phyloP scores from a whole-genome alignment of 2,113 vertebrate genomes.

The Megaceryle torquata region DNA sequence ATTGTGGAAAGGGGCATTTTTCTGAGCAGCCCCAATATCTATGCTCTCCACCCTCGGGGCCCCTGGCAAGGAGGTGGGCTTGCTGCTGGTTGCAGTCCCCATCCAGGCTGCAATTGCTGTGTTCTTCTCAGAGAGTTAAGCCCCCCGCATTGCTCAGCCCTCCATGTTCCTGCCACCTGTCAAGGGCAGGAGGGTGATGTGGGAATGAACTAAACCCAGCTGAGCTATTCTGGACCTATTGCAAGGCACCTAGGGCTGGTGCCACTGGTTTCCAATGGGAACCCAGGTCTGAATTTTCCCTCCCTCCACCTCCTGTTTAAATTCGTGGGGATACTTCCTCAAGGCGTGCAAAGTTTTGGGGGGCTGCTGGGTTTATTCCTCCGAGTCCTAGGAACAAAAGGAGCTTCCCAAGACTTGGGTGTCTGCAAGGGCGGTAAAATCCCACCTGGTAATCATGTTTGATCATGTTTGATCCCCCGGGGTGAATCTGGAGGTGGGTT shows the following conservation, averaged over 20 bases:
- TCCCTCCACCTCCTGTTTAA: neutral
- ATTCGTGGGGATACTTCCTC: neutral
- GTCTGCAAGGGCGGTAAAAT: neutral
- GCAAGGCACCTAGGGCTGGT: neutral
- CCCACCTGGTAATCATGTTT: neutral
- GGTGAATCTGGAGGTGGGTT: neutral
- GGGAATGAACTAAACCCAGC: neutral
- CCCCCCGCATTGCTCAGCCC: neutral
- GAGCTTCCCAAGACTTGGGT: neutral
- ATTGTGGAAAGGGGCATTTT: neutral
- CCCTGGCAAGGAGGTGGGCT: neutral
- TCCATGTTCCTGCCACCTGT: neutral
- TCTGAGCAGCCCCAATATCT: neutral
- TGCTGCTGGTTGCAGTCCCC: neutral
- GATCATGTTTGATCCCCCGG: neutral
- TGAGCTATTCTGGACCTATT: neutral
- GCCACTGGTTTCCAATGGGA: neutral
- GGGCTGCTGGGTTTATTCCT: neutral
- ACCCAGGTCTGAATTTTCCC: neutral
- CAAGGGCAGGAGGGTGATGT: neutral
- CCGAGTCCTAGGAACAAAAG: neutral
- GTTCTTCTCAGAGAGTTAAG: neutral
- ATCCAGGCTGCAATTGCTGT: neutral
- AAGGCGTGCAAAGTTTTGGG: rapidly evolving
- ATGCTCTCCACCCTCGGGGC: neutral